Base-by-base conservation (phyloP, 2,888 invertebrate genomes). In the Pyrochroa serraticornis region DNA sequence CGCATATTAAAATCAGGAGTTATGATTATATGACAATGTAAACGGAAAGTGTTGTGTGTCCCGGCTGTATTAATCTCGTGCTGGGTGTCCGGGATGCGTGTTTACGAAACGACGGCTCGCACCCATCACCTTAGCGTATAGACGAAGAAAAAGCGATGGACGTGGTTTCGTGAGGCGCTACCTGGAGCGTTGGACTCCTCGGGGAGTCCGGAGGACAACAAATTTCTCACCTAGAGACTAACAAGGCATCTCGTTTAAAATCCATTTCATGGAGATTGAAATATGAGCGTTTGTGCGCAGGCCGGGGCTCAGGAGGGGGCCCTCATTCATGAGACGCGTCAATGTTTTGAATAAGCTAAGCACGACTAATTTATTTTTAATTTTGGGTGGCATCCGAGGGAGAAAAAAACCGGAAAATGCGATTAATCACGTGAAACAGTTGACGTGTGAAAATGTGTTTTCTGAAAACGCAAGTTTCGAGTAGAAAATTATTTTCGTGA, bases 191-290 rank as follows among this genome's bases (percentile, higher is more conserved):
- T 64, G 64, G 55, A 58, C 74, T 64, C 78, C 60, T 70, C 75
- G 68, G 78, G 78, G 71, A 70, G 75, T 75, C 77, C 63, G 62
- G 65, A 68, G 75, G 77, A 79, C 79, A 79, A 78, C 77, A 75
- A 78, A 78, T 78, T 78, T 79, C 79, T 79, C 79, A 79, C 79
- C 79, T 79, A 76, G 75, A 72, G 75, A 70, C 76, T 77, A 78
- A 78, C 77, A 77, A 77, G 77, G 72, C 75, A 73, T 75, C 74
- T 75, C 72, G 75, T 75, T 76, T 75, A 72, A 75, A 77, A 77
- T 74, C 72, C 76, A 75, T 75, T 76, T 72, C 73, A 66, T 70
- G 69, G 68, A 73, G 76, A 77, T 77, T 77, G 77, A 77, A 77
- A 77, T 78, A 77, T 75, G 77, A 75, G 70, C 72, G 70, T 73